Base-by-base conservation (phyloP, 2,797 vertebrate genomes). In the Austrolebias charrua region DNA sequence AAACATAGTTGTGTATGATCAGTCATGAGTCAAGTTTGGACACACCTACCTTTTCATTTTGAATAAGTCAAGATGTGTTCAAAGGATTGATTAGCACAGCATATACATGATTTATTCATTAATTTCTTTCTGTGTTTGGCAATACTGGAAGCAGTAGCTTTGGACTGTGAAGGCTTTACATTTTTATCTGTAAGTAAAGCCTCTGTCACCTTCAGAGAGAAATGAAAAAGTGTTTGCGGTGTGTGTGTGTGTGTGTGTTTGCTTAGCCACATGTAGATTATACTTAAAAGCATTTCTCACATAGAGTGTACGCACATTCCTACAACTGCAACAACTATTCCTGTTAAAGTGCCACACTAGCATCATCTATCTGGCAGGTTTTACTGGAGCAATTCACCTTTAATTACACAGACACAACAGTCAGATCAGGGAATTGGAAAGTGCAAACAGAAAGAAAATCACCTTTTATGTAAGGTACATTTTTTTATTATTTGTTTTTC, bases 101-200 rank as follows among this genome's bases (percentile, higher is more conserved):
- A 46, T 45, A 9, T 7, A 45, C n/a, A n/a, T 35, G 31, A 45
- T 16, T 42, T 11, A 2, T n/a, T 16, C 49, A 2, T 2, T 5
- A 9, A 3, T 28, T 28, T 11, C 0, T 42, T 18, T 40, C 62
- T 53, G 70, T 52, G 19, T 49, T 67, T 43, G 63, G 55, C 55
- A 61, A 64, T 63, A 35, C 7, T 48, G 72, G 70, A 85, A 85
- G 82, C 46, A 46, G 71, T 82, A 47, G 81, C 86, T 66, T 48
- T 49, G 49, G 82, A 85, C 76, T 72, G 72, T 64, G 44, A 68
- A 76, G 60, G 55, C 70, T 59, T 63, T 38, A 69, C 38, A 76
- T 43, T 72, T 43, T 65, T 77, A 70, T 79, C 84, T 79, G 71
- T 42, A 66, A 80, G 83, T 83, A 57, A 76, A 42, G 82, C 81